These are phyloP conservation scores for Diceros bicornis DNA, from an alignment of 2,797 vertebrate species.

Conservation along the genomic window DNA sequence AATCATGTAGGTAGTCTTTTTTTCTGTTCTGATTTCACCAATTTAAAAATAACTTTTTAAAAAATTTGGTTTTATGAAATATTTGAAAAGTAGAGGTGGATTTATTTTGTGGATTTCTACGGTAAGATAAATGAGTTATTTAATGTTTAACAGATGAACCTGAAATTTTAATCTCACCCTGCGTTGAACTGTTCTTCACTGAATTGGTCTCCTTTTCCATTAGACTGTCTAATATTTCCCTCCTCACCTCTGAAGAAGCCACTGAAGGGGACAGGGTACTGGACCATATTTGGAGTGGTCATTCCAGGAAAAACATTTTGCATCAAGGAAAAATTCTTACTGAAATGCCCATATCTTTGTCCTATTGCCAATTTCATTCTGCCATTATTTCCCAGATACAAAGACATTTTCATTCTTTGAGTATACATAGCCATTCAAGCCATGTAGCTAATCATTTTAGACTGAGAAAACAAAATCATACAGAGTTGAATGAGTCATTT, in stretches of 20 bases:
- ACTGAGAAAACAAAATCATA: conserved; percentile 59
- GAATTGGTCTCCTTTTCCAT: not conserved
- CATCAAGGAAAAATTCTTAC: conserved; percentile 15
- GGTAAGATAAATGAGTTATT: not conserved
- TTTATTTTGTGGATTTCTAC: not conserved
- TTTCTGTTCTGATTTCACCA: not conserved
- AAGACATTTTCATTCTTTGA: conserved; percentile 25
- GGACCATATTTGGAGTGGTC: not conserved
- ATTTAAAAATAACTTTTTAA: not conserved
- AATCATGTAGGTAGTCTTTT: not conserved
- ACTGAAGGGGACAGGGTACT: not conserved
- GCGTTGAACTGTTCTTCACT: not conserved
- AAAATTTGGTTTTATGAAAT: not conserved
- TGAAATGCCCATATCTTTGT: not conserved
- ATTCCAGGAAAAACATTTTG: not conserved
- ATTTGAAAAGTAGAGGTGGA: not conserved
- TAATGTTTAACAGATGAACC: not conserved
- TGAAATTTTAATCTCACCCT: not conserved
- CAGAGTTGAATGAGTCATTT: conserved; percentile 58
- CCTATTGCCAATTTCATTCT: conserved; percentile 13
- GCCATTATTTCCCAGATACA: not conserved
- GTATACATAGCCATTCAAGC: not conserved
- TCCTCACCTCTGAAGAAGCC: not conserved
- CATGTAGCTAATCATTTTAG: conserved; percentile 27
- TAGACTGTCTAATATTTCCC: not conserved